Evolutionary conservation across 2,113 vertebrate species (phyloP), one percentile per base, ranked within the genome.

Genomic region (Bucco capensis): DNA sequence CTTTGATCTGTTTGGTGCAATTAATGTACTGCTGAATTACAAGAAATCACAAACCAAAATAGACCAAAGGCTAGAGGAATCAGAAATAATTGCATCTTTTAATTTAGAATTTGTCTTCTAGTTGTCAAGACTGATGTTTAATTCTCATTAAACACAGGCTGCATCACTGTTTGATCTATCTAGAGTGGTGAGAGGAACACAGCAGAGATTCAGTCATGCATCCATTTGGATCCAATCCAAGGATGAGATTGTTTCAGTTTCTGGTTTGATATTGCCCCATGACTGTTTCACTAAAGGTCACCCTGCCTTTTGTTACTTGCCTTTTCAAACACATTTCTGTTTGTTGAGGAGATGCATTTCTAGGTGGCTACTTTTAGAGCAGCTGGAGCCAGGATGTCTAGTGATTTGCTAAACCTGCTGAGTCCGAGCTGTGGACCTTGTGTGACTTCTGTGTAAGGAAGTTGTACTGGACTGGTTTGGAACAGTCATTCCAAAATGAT

Each of bases 11-110:
- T 86, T 85, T 78, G 40, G 27, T 73, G 16, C 42, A 60, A n/a
- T 73, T 47, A 21, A 80, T 8, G 42, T 77, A 60, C 61, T 91
- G 53, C 62, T 80, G 19, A 35, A 25, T 81, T 81, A 79, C 31
- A 89, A 93, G 89, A 83, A 91, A 12, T 64, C 86, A 54, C 75
- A 64, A 91, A 89, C 24, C 54, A 62, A 83, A 82, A 71, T 24
- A 86, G 66, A 79, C 22, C 18, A 17, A 23, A 46, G 77, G 31
- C 77, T 73, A 37, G 77, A 73, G 35, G 49, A 83, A 70, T n/a
- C n/a, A 42, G 61, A 95, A 94, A 54, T 64, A 81, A 82, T 44
- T 73, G 25, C 33, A 16, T 66, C 35, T 83, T 47, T 74, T 53
- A 70, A n/a, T 28, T 75, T 76, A 76, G 51, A 85, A 67, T 86